Conservation (phyloP, 2,888 invertebrate genomes). For the Parasteatoda lunata region DNA sequence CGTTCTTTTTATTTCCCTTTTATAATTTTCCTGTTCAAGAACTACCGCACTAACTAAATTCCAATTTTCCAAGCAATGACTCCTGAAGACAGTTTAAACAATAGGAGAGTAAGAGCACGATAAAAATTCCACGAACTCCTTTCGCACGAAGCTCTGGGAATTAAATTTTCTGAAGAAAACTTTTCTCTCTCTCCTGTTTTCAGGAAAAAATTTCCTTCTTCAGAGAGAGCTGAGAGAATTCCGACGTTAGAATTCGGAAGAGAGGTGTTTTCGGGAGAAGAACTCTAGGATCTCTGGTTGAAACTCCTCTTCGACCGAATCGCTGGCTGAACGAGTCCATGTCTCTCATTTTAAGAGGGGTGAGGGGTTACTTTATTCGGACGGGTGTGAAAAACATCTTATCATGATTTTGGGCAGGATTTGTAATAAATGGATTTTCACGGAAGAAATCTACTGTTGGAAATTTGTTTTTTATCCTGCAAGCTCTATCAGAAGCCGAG, state of each 20-base stretch:
- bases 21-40: not conserved
- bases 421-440: too few species aligned
- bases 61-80: not conserved
- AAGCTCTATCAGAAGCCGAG: too few species aligned
- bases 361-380: slow-evolving; percentile 12
- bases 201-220: slow-evolving; percentile 10
- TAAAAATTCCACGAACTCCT: not conserved
- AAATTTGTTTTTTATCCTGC: too few species aligned
- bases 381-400: not conserved
- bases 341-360: slow-evolving; percentile 13
- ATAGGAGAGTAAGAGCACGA: not conserved
- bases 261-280: slow-evolving; percentile 24
- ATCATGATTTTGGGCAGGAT: not conserved
- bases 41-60: not conserved
- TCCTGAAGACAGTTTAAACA: not conserved
- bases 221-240: slow-evolving; percentile 7
- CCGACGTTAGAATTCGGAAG: slow-evolving; percentile 22
- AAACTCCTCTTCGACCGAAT: slow-evolving; percentile 52
- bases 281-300: slow-evolving; percentile 50
- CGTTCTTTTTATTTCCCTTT: not conserved
- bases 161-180: not conserved
- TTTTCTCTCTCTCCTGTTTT: slow-evolving; percentile 6
- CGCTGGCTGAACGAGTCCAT: slow-evolving; percentile 43
- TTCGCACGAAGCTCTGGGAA: not conserved
- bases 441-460: too few species aligned